Percentiles rank a stretch among this genome's conserved stretches.
Conservation (phyloP, 2,113 vertebrate species). For the Amblyopsis rosae region DNA sequence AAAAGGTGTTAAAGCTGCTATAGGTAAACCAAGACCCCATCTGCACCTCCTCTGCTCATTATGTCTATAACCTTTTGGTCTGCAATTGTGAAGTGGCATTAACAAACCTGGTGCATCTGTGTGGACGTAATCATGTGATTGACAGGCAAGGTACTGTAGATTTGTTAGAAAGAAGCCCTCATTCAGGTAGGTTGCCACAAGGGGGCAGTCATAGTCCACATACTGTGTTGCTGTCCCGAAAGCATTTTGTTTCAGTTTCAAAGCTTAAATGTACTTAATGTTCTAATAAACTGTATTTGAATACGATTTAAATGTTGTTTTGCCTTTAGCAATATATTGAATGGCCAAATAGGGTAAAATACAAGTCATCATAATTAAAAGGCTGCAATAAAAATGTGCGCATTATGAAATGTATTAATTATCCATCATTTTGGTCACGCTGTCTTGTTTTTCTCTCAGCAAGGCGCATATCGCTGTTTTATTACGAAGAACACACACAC, state of each 20-base stretch:
- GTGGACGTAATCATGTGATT: neutral
- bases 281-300: neutral
- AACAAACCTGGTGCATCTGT: neutral
- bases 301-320: neutral
- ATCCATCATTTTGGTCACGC: too few species aligned
- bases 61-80: too few species aligned
- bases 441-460: too few species aligned
- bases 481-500: too few species aligned
- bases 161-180: too few species aligned
- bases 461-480: too few species aligned
- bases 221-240: neutral
- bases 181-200: conserved; percentile 25
- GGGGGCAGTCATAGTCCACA: conserved; percentile 22
- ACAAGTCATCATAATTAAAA: neutral
- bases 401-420: neutral
- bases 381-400: neutral
- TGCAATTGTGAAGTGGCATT: too few species aligned
- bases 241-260: neutral
- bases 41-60: too few species aligned
- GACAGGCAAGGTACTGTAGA: neutral
- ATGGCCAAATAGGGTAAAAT: too few species aligned
- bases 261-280: neutral
- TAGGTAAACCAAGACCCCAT: too few species aligned
- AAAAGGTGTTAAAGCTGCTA: too few species aligned
- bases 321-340: too few species aligned